Evolutionary conservation across 2,113 vertebrate genomes (phyloP).

Genomic region (Corythornis cristatus): DNA sequence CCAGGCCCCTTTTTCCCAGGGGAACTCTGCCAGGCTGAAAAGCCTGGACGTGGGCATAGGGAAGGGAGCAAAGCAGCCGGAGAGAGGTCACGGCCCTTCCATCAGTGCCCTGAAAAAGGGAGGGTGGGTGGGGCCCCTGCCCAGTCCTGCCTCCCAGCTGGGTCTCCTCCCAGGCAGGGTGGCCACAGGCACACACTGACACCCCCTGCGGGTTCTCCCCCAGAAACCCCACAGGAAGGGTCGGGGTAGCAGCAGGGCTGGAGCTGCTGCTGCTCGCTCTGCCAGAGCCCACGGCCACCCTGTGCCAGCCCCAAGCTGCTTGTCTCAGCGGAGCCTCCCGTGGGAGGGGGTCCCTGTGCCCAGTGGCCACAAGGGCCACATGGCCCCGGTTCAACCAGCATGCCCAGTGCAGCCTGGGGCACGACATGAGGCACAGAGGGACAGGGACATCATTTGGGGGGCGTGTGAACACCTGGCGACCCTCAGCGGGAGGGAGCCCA

Average conservation of each 20-base stretch:
- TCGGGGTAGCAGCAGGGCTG: neutral
- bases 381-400: accelerated
- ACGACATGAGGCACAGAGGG: accelerated
- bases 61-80: neutral
- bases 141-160: neutral
- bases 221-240: neutral
- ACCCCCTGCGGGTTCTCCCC: accelerated
- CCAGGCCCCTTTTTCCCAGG: neutral
- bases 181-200: neutral
- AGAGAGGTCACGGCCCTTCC: neutral
- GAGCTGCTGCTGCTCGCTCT: neutral
- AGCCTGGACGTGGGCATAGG: accelerated
- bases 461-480: too few species aligned
- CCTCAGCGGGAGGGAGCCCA: neutral
- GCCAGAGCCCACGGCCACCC: neutral
- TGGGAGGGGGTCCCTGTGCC: neutral
- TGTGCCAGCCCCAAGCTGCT: neutral
- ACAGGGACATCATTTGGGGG: accelerated
- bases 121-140: neutral
- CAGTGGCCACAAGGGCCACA: accelerated
- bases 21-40: accelerated
- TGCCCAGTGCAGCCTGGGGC: accelerated
- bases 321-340: accelerated
- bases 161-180: neutral
- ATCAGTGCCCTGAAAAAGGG: neutral